Percentiles rank a stretch among this genome's conserved stretches.
These are phyloP conservation scores for Hirudo medicinalis DNA, from an alignment of 1,140 invertebrate genomes.

Conservation along the genomic window DNA sequence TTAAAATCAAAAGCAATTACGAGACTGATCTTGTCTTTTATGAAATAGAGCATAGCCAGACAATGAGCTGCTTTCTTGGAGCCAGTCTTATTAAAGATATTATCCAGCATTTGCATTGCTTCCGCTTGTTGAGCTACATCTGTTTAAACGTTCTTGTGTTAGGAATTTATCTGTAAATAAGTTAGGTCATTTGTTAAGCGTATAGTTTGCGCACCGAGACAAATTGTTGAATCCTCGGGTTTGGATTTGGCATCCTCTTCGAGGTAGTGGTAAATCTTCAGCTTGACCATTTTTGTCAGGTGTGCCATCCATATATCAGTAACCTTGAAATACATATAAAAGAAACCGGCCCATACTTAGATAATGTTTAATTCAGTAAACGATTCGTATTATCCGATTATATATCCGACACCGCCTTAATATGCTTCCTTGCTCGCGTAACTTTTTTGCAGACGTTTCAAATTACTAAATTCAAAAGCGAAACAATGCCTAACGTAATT, in stretches of 20 bases:
- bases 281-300: constrained; percentile 1
- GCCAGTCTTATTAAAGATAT: constrained; percentile 6
- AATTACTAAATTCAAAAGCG: no score
- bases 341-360: no score
- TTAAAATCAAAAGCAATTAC: background rate
- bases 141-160: background rate
- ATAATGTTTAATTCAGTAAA: no score
- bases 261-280: constrained; percentile 1
- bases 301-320: constrained; percentile 6
- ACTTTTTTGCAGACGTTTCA: no score
- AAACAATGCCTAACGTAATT: no score
- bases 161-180: background rate
- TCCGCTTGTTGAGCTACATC: background rate
- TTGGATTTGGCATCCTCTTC: background rate
- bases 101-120: background rate
- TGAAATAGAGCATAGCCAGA: constrained; percentile 9
- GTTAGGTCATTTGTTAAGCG: background rate
- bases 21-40: constrained; percentile 6
- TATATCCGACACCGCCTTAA: no score
- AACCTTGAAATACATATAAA: background rate
- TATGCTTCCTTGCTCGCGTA: no score
- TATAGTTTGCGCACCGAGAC: background rate
- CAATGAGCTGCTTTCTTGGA: constrained; percentile 6
- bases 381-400: no score
- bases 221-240: background rate